These are phyloP conservation scores for Coptodon bakossiorum DNA, from an alignment of 2,113 vertebrate species.

Conservation along the genomic window DNA sequence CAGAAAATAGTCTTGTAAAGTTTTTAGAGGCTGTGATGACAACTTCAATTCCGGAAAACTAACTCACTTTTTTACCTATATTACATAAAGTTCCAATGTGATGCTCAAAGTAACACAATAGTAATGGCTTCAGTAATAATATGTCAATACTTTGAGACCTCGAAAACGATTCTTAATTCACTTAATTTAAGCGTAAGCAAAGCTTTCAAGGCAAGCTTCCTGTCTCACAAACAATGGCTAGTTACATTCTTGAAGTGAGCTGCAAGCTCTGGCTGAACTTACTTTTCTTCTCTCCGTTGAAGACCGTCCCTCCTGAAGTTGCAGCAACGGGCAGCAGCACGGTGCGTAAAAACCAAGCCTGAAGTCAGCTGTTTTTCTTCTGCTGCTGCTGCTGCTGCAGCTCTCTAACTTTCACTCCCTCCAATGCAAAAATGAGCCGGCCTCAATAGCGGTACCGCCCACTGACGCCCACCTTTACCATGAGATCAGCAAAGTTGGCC, in stretches of 20 bases:
- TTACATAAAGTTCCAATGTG: not conserved
- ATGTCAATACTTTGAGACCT: not conserved
- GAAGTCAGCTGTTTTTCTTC: not conserved
- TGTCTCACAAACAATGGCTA: not conserved
- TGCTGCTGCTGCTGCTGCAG: not conserved
- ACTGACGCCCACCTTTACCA: slow-evolving; percentile 30
- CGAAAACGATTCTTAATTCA: not conserved
- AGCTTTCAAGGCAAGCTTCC: not conserved
- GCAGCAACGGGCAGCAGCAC: not conserved
- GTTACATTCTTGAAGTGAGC: not conserved
- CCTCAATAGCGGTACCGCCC: slow-evolving; percentile 24
- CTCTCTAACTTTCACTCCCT: slow-evolving; percentile 43
- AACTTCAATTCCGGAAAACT: not conserved
- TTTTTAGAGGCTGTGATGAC: not conserved
- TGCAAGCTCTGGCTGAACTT: not conserved
- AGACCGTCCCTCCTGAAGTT: not conserved
- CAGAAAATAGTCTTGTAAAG: not conserved
- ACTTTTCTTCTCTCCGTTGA: not conserved
- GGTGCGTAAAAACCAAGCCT: not conserved
- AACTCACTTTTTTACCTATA: not conserved
- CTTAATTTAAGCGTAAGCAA: not conserved
- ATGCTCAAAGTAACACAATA: not conserved
- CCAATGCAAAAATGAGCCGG: not conserved
- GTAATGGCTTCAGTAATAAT: not conserved
- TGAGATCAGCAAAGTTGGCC: slow-evolving; percentile 26